Conservation (phyloP, 2,797 vertebrate species). For the Sebastes melanostomus region DNA sequence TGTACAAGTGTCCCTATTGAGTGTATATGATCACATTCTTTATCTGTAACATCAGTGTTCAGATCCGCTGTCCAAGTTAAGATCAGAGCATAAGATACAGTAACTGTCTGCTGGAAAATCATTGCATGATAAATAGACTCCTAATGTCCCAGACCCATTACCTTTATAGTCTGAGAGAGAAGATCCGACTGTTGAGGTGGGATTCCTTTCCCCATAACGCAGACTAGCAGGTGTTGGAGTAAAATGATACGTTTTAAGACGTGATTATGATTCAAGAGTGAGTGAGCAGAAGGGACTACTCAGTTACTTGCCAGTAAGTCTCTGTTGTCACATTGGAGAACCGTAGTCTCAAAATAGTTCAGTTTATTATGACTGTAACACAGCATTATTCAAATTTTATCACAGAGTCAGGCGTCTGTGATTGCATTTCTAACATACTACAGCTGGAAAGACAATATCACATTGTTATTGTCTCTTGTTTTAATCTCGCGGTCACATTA, state of each 20-base stretch:
- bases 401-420: neutral
- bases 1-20: neutral
- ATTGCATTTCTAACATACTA: neutral
- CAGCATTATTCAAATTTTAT: neutral
- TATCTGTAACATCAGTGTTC: neutral
- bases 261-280: neutral
- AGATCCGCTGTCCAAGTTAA: neutral
- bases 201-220: neutral
- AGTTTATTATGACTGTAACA: neutral
- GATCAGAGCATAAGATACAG: neutral
- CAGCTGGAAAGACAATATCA: neutral
- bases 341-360: neutral
- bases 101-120: neutral
- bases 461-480: neutral
- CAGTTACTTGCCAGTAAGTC: neutral
- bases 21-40: neutral
- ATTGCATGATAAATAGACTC: neutral
- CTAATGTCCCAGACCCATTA: neutral
- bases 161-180: neutral
- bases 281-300: neutral
- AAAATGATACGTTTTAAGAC: neutral
- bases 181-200: neutral
- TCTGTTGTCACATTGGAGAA: neutral
- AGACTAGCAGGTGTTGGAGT: neutral
- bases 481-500: neutral